Evolutionary conservation across 92 coral and sea anemone species (phyloP).

Genomic region (Parazoanthus swiftii): DNA sequence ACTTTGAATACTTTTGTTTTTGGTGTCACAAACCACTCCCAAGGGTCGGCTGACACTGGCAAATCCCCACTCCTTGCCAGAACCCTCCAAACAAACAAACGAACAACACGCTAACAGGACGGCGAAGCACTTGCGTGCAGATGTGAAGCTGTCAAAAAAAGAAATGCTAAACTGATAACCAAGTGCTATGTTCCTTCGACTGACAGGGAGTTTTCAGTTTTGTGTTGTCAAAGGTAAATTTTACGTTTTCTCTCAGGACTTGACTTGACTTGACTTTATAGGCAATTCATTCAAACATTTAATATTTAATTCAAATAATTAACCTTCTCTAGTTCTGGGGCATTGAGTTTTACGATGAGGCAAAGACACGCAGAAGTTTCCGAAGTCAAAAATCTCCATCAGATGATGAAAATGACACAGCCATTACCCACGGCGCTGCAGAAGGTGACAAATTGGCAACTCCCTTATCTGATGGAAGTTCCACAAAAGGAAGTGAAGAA

Average conservation of each 20-base stretch:
- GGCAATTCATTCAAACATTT: neutral
- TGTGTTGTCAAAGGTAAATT: no score
- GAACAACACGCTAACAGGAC: neutral
- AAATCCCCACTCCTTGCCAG: no score
- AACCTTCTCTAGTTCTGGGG: constrained; percentile 78
- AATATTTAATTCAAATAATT: neutral
- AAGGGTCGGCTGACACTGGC: no score
- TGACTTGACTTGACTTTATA: no score
- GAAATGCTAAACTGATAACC: no score
- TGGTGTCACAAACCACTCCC: no score
- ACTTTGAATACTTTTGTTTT: no score
- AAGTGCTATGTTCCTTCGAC: no score
- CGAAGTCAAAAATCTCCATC: constrained; percentile 14
- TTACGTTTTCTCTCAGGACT: no score
- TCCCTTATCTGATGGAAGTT: neutral
- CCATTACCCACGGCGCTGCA: neutral
- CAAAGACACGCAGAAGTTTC: constrained; percentile 44
- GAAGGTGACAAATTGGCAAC: neutral
- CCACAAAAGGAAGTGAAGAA: neutral
- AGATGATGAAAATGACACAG: neutral
- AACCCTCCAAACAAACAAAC: neutral
- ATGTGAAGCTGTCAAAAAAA: no score
- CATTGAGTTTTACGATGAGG: constrained; percentile 80
- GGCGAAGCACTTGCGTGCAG: no score
- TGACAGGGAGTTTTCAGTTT: no score